Conservation (phyloP, 2,113 vertebrate genomes). For the Aplodontia rufa region DNA sequence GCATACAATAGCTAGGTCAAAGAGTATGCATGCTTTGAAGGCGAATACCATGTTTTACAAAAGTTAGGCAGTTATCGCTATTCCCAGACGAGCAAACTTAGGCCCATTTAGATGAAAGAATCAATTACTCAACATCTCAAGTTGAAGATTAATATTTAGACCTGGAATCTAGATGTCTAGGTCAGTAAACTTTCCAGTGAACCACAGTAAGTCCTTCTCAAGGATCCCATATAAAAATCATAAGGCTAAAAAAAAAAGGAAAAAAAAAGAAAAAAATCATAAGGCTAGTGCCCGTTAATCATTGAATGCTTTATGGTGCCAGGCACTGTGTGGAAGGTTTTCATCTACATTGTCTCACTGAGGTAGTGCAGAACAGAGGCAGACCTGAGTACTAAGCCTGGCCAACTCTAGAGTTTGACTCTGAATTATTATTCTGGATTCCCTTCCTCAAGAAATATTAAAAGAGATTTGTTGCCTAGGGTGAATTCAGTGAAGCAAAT, state of each 20-base stretch:
- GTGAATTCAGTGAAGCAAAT: conserved; percentile 55
- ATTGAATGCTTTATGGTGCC: not conserved
- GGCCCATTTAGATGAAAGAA: not conserved
- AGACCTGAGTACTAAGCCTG: not conserved
- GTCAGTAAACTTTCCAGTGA: not conserved
- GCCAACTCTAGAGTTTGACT: not conserved
- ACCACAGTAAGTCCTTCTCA: not conserved
- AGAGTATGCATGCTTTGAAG: conserved; percentile 1
- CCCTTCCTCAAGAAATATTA: not conserved
- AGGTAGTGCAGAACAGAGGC: not conserved
- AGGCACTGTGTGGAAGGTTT: not conserved
- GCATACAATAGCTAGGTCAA: not conserved
- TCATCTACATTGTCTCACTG: not conserved
- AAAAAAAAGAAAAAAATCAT: no score
- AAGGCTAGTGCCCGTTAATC: not conserved
- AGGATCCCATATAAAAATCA: not conserved
- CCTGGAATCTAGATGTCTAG: not conserved
- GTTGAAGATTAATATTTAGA: conserved; percentile 7
- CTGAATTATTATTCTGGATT: not conserved
- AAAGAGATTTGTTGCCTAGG: conserved; percentile 24
- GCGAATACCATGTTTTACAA: not conserved
- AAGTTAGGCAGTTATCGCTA: not conserved
- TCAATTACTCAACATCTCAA: not conserved
- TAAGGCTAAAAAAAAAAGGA: no score
- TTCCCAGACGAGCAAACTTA: conserved; percentile 11